Evolutionary conservation across 2,888 invertebrate species (phyloP).

Genomic region (Sturmia bella): DNA sequence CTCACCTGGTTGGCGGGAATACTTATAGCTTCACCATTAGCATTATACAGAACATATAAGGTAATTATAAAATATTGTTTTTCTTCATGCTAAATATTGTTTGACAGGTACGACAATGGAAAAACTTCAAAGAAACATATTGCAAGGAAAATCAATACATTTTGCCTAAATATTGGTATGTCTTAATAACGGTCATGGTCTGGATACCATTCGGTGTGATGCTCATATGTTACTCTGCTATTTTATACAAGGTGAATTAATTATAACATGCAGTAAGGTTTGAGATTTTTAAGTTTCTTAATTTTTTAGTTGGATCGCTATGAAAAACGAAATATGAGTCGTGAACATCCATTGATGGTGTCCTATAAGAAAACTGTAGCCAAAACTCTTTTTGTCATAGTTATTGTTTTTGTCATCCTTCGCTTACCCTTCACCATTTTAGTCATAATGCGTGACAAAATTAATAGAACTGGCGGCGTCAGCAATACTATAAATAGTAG

Average conservation of each 20-base stretch:
- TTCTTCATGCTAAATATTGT: neutral
- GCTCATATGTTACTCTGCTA: constrained; percentile 88
- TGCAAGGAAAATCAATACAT: constrained; percentile 87
- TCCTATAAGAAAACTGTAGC: constrained; percentile 87
- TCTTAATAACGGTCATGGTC: constrained; percentile 88
- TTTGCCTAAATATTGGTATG: constrained; percentile 89
- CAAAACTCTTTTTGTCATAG: constrained; percentile 87
- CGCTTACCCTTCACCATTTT: constrained; percentile 89
- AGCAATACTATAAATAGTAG: constrained; percentile 80
- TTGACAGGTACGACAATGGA: constrained; percentile 87
- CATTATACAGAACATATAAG: constrained; percentile 85
- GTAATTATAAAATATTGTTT: constrained; percentile 77
- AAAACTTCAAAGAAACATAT: constrained; percentile 88
- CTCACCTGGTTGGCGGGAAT: constrained; percentile 87
- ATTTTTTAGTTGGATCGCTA: constrained; percentile 84
- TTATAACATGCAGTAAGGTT: neutral
- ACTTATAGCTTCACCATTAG: constrained; percentile 86
- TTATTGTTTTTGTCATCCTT: constrained; percentile 86
- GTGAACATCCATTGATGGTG: constrained; percentile 85
- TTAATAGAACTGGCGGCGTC: constrained; percentile 67
- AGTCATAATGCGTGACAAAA: constrained; percentile 84
- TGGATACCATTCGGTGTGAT: constrained; percentile 90
- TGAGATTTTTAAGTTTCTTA: neutral
- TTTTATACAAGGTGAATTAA: constrained; percentile 85
- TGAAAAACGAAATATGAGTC: constrained; percentile 84